These are phyloP conservation scores for Poecilia gillii DNA, from an alignment of 2,797 vertebrate species.

Conservation along the genomic window DNA sequence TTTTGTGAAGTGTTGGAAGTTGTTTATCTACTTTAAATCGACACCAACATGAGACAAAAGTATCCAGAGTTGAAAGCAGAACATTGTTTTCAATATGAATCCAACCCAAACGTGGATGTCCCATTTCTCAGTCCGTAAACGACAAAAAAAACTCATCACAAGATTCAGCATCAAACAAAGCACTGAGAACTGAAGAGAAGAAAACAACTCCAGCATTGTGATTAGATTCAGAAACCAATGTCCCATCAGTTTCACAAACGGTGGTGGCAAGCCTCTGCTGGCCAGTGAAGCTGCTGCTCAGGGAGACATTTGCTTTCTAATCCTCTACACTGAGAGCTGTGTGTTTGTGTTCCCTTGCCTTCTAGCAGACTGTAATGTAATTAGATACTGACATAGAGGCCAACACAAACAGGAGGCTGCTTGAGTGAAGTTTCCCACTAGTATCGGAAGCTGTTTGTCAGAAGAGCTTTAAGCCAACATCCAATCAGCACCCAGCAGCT, in stretches of 20 bases:
- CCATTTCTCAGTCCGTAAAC: slow-evolving; percentile 23
- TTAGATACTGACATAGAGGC: slow-evolving; percentile 46
- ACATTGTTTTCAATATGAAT: slow-evolving; percentile 4
- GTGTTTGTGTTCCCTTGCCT: slow-evolving; percentile 56
- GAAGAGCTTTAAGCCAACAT: slow-evolving; percentile 22
- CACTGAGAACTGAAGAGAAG: slow-evolving; percentile 47
- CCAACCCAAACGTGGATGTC: slow-evolving; percentile 27
- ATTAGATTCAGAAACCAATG: slow-evolving; percentile 55
- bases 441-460: slow-evolving; percentile 22
- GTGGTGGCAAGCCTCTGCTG: slow-evolving; percentile 36
- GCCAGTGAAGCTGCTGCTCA: slow-evolving; percentile 24
- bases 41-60: not conserved
- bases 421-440: slow-evolving; percentile 48
- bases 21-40: not conserved
- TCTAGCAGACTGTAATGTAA: slow-evolving; percentile 41
- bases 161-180: slow-evolving; percentile 47
- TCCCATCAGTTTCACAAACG: slow-evolving; percentile 27
- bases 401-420: slow-evolving; percentile 61
- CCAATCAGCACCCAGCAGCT: slow-evolving; percentile 7
- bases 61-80: slow-evolving; percentile 33
- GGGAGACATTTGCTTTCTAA: slow-evolving; percentile 50
- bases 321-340: slow-evolving; percentile 40
- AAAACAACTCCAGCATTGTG: slow-evolving; percentile 46
- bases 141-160: slow-evolving; percentile 39
- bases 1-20: not conserved